phyloP scores from a whole-genome alignment of 2,797 vertebrate genomes.

The Sebastes cheni region DNA sequence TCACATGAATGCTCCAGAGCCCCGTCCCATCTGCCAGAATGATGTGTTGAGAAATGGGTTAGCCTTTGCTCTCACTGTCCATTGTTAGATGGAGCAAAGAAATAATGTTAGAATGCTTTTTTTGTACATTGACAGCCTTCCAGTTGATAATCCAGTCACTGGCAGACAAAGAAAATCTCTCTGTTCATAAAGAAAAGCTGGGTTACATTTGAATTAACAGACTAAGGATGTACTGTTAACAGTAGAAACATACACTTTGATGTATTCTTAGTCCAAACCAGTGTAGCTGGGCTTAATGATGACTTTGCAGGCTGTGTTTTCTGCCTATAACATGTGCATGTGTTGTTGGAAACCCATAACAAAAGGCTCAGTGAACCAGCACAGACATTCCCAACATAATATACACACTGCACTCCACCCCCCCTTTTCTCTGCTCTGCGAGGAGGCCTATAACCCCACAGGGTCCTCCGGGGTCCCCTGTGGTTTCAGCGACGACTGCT shows the following conservation, averaged over 20 bases:
- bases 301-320: neutral
- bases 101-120: constrained; percentile 23
- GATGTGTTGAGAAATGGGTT: constrained; percentile 53
- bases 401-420: constrained; percentile 40
- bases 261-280: neutral
- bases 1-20: constrained; percentile 59
- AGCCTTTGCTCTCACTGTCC: constrained; percentile 50
- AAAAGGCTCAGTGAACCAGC: constrained; percentile 76
- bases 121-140: constrained; percentile 4
- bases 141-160: constrained; percentile 6
- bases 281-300: neutral
- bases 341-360: constrained; percentile 52
- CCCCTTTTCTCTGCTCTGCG: constrained; percentile 43
- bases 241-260: neutral
- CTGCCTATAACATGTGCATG: constrained; percentile 5
- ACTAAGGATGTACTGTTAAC: neutral
- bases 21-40: constrained; percentile 49
- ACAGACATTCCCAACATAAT: constrained; percentile 52
- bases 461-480: constrained; percentile 49
- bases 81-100: constrained; percentile 36
- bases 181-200: neutral
- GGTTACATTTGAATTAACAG: neutral
- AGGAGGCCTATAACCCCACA: constrained; percentile 54
- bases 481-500: constrained; percentile 69
- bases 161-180: constrained; percentile 14